Percentiles rank a stretch among this genome's conserved stretches.
These are phyloP conservation scores for Macquaria ambigua DNA, from an alignment of 2,113 vertebrate genomes.

Conservation along the genomic window DNA sequence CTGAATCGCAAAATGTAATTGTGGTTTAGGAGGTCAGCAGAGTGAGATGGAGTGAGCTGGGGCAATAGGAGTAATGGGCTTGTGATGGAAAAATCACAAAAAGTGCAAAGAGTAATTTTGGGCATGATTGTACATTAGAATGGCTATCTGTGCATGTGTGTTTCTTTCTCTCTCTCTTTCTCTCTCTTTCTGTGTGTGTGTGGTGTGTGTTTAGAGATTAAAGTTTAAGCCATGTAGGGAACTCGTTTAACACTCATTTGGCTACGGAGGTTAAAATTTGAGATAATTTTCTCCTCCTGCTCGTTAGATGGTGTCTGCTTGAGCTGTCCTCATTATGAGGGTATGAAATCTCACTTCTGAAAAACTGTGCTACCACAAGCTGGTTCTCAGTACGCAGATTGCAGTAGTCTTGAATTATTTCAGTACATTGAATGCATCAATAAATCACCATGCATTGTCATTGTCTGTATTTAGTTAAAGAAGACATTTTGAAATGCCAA, in stretches of 20 bases:
- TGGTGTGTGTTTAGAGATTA: background rate
- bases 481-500: background rate
- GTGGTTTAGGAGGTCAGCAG: background rate
- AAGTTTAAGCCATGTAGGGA: background rate
- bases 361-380: background rate
- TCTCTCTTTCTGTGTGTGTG: background rate
- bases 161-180: background rate
- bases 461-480: background rate
- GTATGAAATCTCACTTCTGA: background rate
- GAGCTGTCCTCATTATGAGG: background rate
- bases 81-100: background rate
- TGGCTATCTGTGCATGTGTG: background rate
- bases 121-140: background rate
- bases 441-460: background rate
- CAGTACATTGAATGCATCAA: background rate
- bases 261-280: background rate
- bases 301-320: background rate
- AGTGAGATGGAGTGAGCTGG: background rate
- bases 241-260: conserved; percentile 1
- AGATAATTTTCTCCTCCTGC: background rate
- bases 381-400: background rate
- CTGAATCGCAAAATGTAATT: background rate
- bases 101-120: background rate
- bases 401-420: background rate
- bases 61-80: background rate